Percentiles rank a stretch among this genome's conserved stretches.
Conservation (phyloP, 2,888 invertebrate species). For the Entomobrya proxima region DNA sequence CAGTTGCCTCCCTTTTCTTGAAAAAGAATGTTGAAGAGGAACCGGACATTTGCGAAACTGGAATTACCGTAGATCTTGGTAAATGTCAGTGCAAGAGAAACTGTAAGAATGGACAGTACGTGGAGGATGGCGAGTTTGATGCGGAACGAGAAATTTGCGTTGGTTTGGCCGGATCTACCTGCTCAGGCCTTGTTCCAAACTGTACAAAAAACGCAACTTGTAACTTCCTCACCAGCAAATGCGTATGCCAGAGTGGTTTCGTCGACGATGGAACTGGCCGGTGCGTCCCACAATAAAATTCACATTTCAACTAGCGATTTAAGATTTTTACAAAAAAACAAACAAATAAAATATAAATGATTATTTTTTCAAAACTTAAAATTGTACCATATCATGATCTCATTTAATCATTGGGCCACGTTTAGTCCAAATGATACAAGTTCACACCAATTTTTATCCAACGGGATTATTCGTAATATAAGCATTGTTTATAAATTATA, state of each 20-base stretch:
- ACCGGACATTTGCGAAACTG: conserved; percentile 40
- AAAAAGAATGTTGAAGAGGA: not conserved
- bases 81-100: conserved; percentile 38
- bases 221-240: not conserved
- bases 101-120: conserved; percentile 51
- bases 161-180: conserved; percentile 32
- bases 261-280: not conserved
- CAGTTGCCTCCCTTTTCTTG: not conserved
- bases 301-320: not conserved
- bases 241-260: conserved; percentile 27
- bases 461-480: no score
- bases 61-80: conserved; percentile 39
- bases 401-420: no score
- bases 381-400: no score
- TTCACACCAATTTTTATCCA: no score
- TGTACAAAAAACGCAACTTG: conserved; percentile 24
- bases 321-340: no score
- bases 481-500: no score
- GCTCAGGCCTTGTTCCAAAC: conserved; percentile 28
- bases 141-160: conserved; percentile 32
- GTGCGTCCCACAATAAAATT: not conserved
- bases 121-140: conserved; percentile 46
- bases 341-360: no score
- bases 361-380: no score
- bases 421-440: no score